Evolutionary conservation across 2,888 invertebrate genomes (phyloP), one percentile per base, ranked within the genome.

Genomic region (Polymixis lichenea): DNA sequence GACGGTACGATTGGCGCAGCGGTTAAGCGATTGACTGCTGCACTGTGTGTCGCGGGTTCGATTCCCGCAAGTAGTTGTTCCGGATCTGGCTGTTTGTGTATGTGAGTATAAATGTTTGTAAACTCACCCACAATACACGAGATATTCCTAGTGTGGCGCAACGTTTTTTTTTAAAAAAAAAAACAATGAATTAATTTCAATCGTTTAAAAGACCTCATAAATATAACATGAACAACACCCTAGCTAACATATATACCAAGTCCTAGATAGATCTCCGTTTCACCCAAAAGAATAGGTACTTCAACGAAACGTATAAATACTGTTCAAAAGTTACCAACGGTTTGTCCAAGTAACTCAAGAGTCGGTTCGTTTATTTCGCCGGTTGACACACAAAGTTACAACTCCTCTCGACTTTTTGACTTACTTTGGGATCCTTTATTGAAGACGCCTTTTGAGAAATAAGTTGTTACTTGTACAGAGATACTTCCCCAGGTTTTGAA

Each of bases 321-420:
- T 9, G 17, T 49, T 25, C 19, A 51, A 75, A 80, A 32, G 65
- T 72, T n/a, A 38, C 61, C 61, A 9, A 25, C 66, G 38, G 53
- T 84, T 73, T 55, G 69, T 72, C 28, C 58, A 64, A 67, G 64
- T 32, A 46, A 38, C 51, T 38, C n/a, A 38, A 46, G 73, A 22
- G 60, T 62, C 71, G 77, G 77, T 85, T 86, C 72, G 83, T 86
- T 86, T 82, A 85, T 66, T 72, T 51, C 55, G 17, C 28, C 53
- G 43, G 69, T 70, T 25, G 64, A 61, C 55, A 75, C 65, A 71
- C 75, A 56, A 74, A 73, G 43, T 64, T 70, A 81, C 76, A 64
- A 70, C 55, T 85, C 32, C 55, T 62, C 62, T 65, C 51, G 51
- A 82, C 77, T 86, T 72, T 64, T 58, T 25, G 86, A 75, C 74